Base-by-base conservation (phyloP, 2,888 invertebrate genomes). In the Palloptera scutellata region DNA sequence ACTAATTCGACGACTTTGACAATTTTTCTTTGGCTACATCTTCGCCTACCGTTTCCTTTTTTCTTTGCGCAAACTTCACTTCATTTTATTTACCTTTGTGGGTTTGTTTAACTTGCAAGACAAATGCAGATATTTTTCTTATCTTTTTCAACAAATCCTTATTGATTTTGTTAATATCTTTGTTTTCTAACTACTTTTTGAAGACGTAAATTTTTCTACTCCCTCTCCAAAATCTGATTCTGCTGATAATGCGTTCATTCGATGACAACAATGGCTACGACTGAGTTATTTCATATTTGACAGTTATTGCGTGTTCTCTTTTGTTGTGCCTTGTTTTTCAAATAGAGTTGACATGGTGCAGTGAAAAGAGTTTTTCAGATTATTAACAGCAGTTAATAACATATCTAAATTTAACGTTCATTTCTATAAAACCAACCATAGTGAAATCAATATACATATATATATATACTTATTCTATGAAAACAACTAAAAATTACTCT, bases 161-260 rank as follows among this genome's bases (percentile, higher is more conserved):
- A 30, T 30, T 30, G 2, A 30, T 30, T 30, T 30, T 6, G 2
- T 30, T 30, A 30, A 6, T 48, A 10, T 48, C 10, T 48, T 48
- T 8, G 5, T n/a, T 6, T 48, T 48, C 3, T 11, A 15, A 15
- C 48, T n/a, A 48, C 4, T 48, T 48, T 57, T 65, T 53, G 19
- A 66, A 70, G 63, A 68, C 68, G 66, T 59, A 70, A 64, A 64
- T 64, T 69, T 67, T 55, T 17, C 52, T 54, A 58, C 55, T 5
- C 62, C 59, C 57, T 64, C n/a, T 52, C 59, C 71, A 61, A 70
- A 62, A 66, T 66, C 61, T 68, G 62, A 48, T 53, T 60, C 48
- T 51, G 62, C 57, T 57, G 68, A 68, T 69, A 64, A 72, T 70
- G 71, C 70, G 67, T 61, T 30, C 30, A 30, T 30, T 30, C 30